These are phyloP conservation scores for Bombus breviceps DNA, from an alignment of 1,140 invertebrate species.

Conservation along the genomic window DNA sequence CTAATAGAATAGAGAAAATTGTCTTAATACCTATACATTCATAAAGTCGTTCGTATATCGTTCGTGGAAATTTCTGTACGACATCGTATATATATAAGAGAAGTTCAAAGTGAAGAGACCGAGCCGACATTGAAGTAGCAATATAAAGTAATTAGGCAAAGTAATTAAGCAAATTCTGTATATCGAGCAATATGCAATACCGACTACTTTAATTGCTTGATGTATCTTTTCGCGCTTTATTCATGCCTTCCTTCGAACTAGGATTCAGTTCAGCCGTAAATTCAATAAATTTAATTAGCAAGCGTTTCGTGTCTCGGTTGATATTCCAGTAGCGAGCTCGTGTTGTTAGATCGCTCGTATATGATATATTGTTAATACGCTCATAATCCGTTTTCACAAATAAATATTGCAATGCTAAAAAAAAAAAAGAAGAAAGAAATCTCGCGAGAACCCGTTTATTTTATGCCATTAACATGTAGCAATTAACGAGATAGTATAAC, in stretches of 20 bases:
- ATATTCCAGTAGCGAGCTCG: background rate
- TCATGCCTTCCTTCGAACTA: background rate
- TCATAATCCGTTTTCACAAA: background rate
- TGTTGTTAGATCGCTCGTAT: background rate
- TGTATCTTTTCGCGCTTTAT: slow-evolving; percentile 16
- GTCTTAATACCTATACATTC: background rate
- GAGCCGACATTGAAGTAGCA: background rate
- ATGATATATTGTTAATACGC: slow-evolving; percentile 2
- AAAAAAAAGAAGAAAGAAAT: background rate
- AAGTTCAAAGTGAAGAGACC: slow-evolving; percentile 4
- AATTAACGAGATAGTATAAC: background rate
- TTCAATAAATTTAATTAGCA: slow-evolving; percentile 36
- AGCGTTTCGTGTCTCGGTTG: slow-evolving; percentile 10
- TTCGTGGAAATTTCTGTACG: background rate
- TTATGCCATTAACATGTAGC: too few relatives aligned
- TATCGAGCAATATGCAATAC: slow-evolving; percentile 1
- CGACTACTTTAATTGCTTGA: slow-evolving; percentile 20
- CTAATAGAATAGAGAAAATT: background rate
- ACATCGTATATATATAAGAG: background rate
- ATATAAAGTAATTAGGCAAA: slow-evolving; percentile 38
- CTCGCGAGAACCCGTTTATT: background rate
- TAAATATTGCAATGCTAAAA: background rate
- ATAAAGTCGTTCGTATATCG: background rate
- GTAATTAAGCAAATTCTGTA: slow-evolving; percentile 36
- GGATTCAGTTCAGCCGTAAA: slow-evolving; percentile 17